Base-by-base conservation (phyloP, 1,140 invertebrate genomes). In the Leptopilina boulardi region DNA sequence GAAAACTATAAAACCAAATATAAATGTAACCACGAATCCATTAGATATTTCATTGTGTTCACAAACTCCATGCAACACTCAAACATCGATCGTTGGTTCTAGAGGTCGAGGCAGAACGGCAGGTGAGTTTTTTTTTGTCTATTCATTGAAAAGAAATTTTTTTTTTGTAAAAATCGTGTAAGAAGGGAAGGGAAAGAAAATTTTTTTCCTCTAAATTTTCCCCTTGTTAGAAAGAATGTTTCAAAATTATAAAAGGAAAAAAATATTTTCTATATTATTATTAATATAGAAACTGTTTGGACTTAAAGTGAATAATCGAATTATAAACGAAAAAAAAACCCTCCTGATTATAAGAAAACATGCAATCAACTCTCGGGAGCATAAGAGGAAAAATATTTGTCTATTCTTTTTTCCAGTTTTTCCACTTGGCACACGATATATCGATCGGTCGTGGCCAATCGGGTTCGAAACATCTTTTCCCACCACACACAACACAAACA, bases 11-110 rank as follows among this genome's bases (percentile, higher is more conserved):
- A 92, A 91, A 30, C 92, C 92, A 0, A 92, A 92, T 86, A 92
- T 94, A 75, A 93, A 93, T 86, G 93, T 94, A 3, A 94, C 93
- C 23, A 93, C 93, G 3, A 94, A 94, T 81, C 93, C 93, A 0
- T 83, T 94, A 71, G 93, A 94, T 80, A 91, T 91, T 54, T 90
- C 90, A 30, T 80, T 91, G 38, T 87, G 86, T 75, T 79, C 82
- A 8, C 82, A 85, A 13, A 77, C 82, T 72, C 78, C 83, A 13
- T 78, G 80, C 54, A 83, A 76, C 66, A 73, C 76, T 41, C 85
- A 82, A 72, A 73, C 73, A 26, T 84, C 83, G 59, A 66, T 66
- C 42, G 80, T 79, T 5, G 80, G 79, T 42, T 56, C 79, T 5
- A 89, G 86, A 80, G 76, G 81, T 59, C 83, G 87, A 42, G 85